Percentiles rank a stretch among this genome's conserved stretches.
phyloP scores from a whole-genome alignment of 2,888 invertebrate genomes.

The Clusia tigrina region DNA sequence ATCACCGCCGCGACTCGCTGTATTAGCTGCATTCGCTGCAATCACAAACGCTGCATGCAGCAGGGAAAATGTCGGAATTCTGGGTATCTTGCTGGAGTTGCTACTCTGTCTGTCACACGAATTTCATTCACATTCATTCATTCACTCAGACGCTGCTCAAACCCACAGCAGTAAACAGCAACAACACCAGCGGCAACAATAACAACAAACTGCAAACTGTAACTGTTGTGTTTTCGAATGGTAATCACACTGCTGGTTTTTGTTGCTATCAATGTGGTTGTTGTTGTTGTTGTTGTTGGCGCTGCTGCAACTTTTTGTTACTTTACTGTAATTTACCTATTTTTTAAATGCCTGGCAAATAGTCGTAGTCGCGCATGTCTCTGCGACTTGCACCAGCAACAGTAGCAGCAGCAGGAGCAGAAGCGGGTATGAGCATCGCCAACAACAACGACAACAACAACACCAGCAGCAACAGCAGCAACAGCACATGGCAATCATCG shows the following conservation, averaged over 20 bases:
- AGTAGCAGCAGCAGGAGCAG: not conserved
- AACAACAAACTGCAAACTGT: conserved; percentile 13
- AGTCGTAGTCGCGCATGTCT: conserved; percentile 33
- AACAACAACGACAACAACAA: not conserved
- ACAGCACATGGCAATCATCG: not conserved
- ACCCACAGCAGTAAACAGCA: not conserved
- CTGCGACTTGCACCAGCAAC: conserved; percentile 29
- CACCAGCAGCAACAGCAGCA: conserved; percentile 1
- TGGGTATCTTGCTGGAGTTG: conserved; percentile 44
- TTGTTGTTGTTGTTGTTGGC: not conserved
- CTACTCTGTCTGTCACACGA: conserved; percentile 12
- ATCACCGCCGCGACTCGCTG: conserved; percentile 4
- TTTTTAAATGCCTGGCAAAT: conserved; percentile 30
- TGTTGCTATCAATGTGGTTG: not conserved
- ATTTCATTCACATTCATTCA: not conserved
- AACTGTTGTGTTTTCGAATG: not conserved
- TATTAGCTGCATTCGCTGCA: too few relatives aligned
- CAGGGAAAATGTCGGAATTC: conserved; percentile 55
- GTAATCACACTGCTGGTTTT: conserved; percentile 4
- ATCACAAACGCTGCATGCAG: too few relatives aligned
- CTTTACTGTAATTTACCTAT: conserved; percentile 30
- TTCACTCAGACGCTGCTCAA: not conserved
- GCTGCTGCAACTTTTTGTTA: not conserved
- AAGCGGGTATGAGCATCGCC: not conserved
- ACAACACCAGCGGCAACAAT: not conserved